Evolutionary conservation across 2,797 vertebrate genomes (phyloP), one percentile per base, ranked within the genome.

Genomic region (Sebastes diaconus): DNA sequence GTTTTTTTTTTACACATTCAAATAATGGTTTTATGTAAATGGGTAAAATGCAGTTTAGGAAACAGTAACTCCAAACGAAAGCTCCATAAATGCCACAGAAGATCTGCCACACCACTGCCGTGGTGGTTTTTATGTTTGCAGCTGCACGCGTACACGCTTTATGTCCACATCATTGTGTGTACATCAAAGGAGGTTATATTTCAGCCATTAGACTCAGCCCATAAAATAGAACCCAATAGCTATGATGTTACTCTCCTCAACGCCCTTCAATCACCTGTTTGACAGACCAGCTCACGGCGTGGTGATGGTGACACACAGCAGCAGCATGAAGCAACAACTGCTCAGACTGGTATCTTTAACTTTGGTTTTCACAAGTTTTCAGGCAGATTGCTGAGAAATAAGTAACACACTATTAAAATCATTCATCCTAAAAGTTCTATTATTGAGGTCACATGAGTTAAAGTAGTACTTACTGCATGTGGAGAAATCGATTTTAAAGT

Each of bases 101-200:
- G 30, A 54, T 30, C 46, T 57, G 7, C 20, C 30, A 52, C 20
- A 8, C 57, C 6, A 16, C 8, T n/a, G 20, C 27, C 9, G 13
- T 8, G 20, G 14, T 68, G 50, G 6, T 77, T 61, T 42, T 20
- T 54, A 46, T 18, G n/a, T 75, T 64, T 46, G 30, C 52, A 77
- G 77, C 74, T 83, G 74, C 65, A 68, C 39, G 5, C 32, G 68
- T 55, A 18, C 68, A 69, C 3, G 2, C 73, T 67, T 78, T 55
- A 61, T 55, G 59, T 67, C 36, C 63, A 36, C n/a, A 34, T 67
- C n/a, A 29, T 9, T 30, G 25, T 64, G 29, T 25, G 59, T 10
- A 70, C 29, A 63, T 76, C 29, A 73, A 16, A 36, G 18, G 29
- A 27, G 72, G 22, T 71, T 52, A 34, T 42, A 61, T 78, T 83